Base-by-base conservation (phyloP, 2,797 vertebrate genomes). In the Acrocephalus scirpaceus region DNA sequence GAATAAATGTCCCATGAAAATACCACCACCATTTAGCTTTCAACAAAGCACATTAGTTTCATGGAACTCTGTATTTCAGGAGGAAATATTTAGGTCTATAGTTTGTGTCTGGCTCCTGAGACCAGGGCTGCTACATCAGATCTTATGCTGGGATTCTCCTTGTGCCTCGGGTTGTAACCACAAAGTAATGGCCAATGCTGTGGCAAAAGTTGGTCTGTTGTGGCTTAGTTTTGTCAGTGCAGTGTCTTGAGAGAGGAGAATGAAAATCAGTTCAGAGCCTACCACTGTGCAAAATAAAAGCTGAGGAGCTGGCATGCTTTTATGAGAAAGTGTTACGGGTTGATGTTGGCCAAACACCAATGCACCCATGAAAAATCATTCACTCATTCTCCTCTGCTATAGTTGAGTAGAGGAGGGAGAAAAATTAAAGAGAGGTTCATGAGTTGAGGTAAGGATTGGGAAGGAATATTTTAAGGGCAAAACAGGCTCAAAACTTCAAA, bases 121-220 rank as follows among this genome's bases (percentile, higher is more conserved):
- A 36, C 47, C 22, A 71, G 42, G 38, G 15, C 27, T 10, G 0
- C 56, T 62, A 23, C 0, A 2, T 61, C 50, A 78, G 27, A 81
- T 53, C 27, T 48, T 0, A 0, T 25, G 12, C 0, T 54, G 40
- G 34, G 9, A 23, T 53, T 69, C 20, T 71, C 10, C 21, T 53
- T 2, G 3, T 56, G 32, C 32, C 16, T 38, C 42, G 25, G 16
- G 20, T 18, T 36, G 10, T 45, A 76, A 32, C 13, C 38, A 65
- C 60, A 34, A n/a, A 45, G 5, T 65, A 69, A 60, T n/a, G 30
- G 9, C 27, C 48, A 69, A 2, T 13, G 50, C 18, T 76, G 42
- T 50, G 18, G 7, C 58, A 51, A 60, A 36, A 80, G 29, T 3
- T 45, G 8, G 3, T 36, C 25, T 48, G 9, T 11, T 58, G 30